Conservation (phyloP, 1,140 invertebrate species). For the Teleogryllus occipitalis region DNA sequence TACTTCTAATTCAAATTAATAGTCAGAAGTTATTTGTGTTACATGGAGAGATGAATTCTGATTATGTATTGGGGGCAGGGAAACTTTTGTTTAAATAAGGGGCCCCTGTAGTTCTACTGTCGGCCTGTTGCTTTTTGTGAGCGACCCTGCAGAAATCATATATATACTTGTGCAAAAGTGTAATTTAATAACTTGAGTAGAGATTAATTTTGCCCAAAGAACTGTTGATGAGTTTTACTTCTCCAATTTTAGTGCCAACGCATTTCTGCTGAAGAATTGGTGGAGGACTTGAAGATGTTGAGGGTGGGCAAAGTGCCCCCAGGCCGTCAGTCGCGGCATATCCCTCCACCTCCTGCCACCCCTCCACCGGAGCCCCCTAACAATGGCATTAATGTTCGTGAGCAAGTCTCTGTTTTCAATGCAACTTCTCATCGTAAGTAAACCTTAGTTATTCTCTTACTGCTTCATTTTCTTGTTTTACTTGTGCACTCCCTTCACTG, state of each 20-base stretch:
- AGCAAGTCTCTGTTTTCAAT: constrained; percentile 50
- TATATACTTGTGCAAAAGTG: constrained; percentile 13
- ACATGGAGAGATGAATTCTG: too few species aligned
- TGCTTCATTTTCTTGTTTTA: not conserved
- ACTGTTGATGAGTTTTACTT: too few species aligned
- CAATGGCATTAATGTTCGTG: constrained; percentile 47
- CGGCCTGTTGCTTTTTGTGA: constrained; percentile 17
- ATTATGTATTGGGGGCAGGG: too few species aligned
- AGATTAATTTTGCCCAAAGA: not conserved
- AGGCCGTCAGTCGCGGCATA: constrained; percentile 40
- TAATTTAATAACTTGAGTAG: constrained; percentile 5
- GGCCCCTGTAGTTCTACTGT: too few species aligned
- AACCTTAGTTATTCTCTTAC: not conserved
- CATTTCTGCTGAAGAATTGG: constrained; percentile 75
- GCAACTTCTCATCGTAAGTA: constrained; percentile 36
- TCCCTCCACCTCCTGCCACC: constrained; percentile 51
- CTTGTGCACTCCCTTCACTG: not conserved
- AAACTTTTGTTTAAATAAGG: too few species aligned
- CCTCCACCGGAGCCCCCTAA: constrained; percentile 51
- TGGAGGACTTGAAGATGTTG: constrained; percentile 75
- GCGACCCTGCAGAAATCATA: too few species aligned
- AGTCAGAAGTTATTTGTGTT: too few species aligned
- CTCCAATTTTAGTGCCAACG: constrained; percentile 53
- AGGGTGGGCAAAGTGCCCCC: constrained; percentile 61
- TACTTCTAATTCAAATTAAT: too few species aligned